A percentile compares a stretch with the other conserved stretches of the same genome.
Conservation (phyloP, 2,797 vertebrate genomes). For the Lepus townsendii region DNA sequence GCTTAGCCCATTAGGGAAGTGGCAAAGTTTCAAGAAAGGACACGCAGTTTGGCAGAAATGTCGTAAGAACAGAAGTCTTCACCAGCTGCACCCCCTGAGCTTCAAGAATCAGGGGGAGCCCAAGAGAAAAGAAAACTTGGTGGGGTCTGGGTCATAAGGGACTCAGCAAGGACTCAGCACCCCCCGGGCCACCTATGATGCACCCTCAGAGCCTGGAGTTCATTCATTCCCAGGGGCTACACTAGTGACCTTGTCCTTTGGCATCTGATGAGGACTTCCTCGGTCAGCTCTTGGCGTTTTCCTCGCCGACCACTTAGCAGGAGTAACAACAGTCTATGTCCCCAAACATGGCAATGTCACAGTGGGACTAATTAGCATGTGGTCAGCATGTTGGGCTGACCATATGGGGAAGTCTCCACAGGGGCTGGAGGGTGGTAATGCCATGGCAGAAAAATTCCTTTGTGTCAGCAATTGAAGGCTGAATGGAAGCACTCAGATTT, state of each 20-base stretch:
- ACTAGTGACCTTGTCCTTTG: not conserved
- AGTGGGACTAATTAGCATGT: not conserved
- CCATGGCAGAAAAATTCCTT: not conserved
- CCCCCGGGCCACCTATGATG: not conserved
- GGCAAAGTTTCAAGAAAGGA: constrained; percentile 66
- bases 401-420: not conserved
- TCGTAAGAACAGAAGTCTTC: constrained; percentile 7
- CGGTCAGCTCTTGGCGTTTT: not conserved
- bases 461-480: not conserved
- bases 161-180: not conserved
- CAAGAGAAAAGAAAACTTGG: not conserved
- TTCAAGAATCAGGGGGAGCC: not conserved
- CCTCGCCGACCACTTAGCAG: not conserved
- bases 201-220: no score
- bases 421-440: not conserved
- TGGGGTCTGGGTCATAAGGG: not conserved
- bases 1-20: constrained; percentile 39
- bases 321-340: not conserved
- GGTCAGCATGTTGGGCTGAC: not conserved
- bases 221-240: not conserved
- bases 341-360: not conserved
- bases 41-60: constrained; percentile 46
- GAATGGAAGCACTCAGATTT: not conserved
- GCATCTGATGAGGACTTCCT: not conserved
- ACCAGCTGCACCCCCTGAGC: not conserved